These are phyloP conservation scores for Lampris incognitus DNA, from an alignment of 2,113 vertebrate species.

Conservation along the genomic window DNA sequence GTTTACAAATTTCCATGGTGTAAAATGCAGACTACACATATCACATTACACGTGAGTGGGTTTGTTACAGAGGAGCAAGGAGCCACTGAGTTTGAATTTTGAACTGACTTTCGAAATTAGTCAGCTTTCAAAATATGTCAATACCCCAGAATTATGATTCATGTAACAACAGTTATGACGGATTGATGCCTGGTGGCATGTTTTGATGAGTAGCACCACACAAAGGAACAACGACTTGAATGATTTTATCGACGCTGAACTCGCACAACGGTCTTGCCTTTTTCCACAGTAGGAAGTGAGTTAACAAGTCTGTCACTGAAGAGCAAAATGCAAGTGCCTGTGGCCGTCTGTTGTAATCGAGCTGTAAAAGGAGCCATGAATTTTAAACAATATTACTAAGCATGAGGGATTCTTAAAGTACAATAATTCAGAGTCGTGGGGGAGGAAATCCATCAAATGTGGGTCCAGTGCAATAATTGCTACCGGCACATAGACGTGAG, in stretches of 20 bases:
- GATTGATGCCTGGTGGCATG: slow-evolving; percentile 15
- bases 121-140: neutral
- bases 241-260: slow-evolving; percentile 47
- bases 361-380: slow-evolving; percentile 55
- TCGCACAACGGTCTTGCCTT: slow-evolving; percentile 43
- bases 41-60: neutral
- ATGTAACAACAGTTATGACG: neutral
- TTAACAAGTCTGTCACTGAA: slow-evolving; percentile 39
- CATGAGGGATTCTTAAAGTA: slow-evolving; percentile 40
- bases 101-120: neutral
- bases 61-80: neutral
- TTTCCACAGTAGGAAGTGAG: slow-evolving; percentile 40
- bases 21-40: neutral
- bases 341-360: slow-evolving; percentile 47
- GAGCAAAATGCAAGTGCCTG: slow-evolving; percentile 17
- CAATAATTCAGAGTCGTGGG: slow-evolving; percentile 34
- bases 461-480: slow-evolving; percentile 10
- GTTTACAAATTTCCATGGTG: too few relatives aligned
- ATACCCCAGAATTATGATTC: neutral
- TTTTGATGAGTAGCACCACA: slow-evolving; percentile 5
- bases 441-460: slow-evolving; percentile 32
- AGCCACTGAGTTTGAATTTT: neutral
- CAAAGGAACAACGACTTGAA: slow-evolving; percentile 24
- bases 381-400: slow-evolving; percentile 55
- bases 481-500: neutral